These are phyloP conservation scores for Anolis apletophallus DNA, from an alignment of 2,797 vertebrate species.

Conservation along the genomic window DNA sequence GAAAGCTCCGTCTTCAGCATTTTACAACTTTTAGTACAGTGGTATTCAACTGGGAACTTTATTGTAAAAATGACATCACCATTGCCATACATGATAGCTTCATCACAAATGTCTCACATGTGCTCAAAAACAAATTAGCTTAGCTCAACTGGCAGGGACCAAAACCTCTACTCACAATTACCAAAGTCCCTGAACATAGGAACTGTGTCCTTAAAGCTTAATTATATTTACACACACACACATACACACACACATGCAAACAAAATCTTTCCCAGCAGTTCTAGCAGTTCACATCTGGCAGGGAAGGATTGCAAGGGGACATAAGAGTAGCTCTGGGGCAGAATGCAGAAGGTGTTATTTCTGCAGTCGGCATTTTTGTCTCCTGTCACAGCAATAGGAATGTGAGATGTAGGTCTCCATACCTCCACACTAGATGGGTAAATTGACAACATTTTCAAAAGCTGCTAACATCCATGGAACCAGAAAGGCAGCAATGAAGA, in stretches of 20 bases:
- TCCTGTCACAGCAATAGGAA: not conserved
- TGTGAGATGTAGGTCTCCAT: not conserved
- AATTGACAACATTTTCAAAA: not conserved
- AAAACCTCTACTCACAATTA: not conserved
- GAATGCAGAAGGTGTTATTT: not conserved
- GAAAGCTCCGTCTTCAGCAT: not conserved
- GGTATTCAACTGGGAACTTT: not conserved
- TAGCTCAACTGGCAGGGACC: not conserved
- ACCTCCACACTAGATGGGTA: not conserved
- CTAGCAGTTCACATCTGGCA: not conserved
- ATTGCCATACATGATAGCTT: not conserved
- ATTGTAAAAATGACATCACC: not conserved
- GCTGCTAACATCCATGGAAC: not conserved
- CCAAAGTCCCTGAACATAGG: not conserved
- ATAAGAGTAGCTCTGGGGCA: not conserved
- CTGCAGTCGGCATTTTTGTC: not conserved
- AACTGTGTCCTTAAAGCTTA: no score
- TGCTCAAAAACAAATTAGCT: not conserved
- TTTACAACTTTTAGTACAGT: not conserved
- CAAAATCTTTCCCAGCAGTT: not conserved
- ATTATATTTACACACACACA: not conserved
- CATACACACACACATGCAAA: not conserved
- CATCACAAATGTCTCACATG: not conserved
- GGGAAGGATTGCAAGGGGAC: not conserved
- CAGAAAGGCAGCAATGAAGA: not conserved